These are phyloP conservation scores for Incurvaria masculella DNA, from an alignment of 2,888 invertebrate genomes.

Conservation along the genomic window DNA sequence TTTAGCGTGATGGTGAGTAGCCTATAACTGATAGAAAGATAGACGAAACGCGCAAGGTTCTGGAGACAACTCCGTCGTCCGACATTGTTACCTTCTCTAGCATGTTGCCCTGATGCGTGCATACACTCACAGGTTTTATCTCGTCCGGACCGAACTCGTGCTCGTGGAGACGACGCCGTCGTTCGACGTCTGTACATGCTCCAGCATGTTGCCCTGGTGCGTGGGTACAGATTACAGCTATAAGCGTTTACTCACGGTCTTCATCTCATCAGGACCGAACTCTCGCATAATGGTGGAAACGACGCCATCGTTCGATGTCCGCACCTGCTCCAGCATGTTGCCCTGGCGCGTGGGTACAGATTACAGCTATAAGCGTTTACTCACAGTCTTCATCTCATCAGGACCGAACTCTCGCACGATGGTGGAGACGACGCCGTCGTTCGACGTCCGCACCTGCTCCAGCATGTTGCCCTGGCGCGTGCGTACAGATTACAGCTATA, in stretches of 20 bases:
- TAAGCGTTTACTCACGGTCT: slow-evolving; percentile 66
- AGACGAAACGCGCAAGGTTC: too few species aligned
- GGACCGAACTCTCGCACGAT: slow-evolving; percentile 73
- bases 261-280: slow-evolving; percentile 71
- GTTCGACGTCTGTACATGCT: slow-evolving; percentile 75
- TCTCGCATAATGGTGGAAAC: slow-evolving; percentile 70
- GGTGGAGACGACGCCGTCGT: slow-evolving; percentile 62
- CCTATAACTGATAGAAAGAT: too few species aligned
- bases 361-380: slow-evolving; percentile 58
- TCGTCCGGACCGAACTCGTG: slow-evolving; percentile 74
- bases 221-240: slow-evolving; percentile 66
- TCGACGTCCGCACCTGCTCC: slow-evolving; percentile 76
- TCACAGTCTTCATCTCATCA: slow-evolving; percentile 72
- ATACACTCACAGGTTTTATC: slow-evolving; percentile 68
- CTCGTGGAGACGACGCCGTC: slow-evolving; percentile 64
- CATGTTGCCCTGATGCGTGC: too few species aligned
- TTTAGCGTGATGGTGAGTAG: too few species aligned
- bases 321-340: slow-evolving; percentile 76
- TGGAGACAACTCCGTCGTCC: too few species aligned
- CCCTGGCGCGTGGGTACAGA: slow-evolving; percentile 74
- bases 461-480: slow-evolving; percentile 78
- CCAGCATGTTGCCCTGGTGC: slow-evolving; percentile 75
- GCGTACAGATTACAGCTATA: slow-evolving; percentile 62
- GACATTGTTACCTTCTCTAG: too few species aligned
- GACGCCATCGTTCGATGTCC: slow-evolving; percentile 68